Base-by-base conservation (phyloP, 2,797 vertebrate genomes). In the Karalla daura region DNA sequence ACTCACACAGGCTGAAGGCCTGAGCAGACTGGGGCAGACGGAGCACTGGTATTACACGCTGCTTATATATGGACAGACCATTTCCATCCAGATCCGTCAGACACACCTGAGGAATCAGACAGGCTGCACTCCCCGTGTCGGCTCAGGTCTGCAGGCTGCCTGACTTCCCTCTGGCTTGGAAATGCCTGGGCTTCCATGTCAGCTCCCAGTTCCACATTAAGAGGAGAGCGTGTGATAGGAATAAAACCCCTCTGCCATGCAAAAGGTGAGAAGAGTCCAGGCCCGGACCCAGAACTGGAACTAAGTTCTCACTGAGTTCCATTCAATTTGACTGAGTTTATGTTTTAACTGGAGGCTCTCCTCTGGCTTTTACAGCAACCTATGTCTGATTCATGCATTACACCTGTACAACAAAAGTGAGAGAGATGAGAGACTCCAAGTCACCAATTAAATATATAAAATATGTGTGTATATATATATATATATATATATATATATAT, bases 1-100 rank as follows among this genome's bases (percentile, higher is more conserved):
- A 2, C 52, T 41, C 36, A 3, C 13, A 15, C 3, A 2, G n/a
- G 15, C 9, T 15, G n/a, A 36, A 51, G 43, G 35, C 35, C 35
- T 30, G 30, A 14, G 1, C 1, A 18, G 14, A 35, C 10, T 41
- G 33, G 67, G 24, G 32, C 27, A 32, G 27, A 28, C 7, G 15
- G 40, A 53, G 35, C 53, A 33, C 39, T 24, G 33, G 52, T 17
- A 20, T 30, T 47, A 25, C 41, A 43, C 0, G 12, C 36, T 55
- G 24, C 53, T 49, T 39, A 33, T 15, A 32, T 17, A 41, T 14
- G 5, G 37, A 59, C 24, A 24, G 23, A 18, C 14, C 33, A 35
- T 47, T 51, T 44, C n/a, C 44, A 27, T 60, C 30, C 39, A 56
- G 64, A 68, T 74, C 49, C 45, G 36, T 35, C 15, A 66, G 71